Evolutionary conservation across 2,113 vertebrate species (phyloP), one percentile per base, ranked within the genome.

Genomic region (Naja naja): DNA sequence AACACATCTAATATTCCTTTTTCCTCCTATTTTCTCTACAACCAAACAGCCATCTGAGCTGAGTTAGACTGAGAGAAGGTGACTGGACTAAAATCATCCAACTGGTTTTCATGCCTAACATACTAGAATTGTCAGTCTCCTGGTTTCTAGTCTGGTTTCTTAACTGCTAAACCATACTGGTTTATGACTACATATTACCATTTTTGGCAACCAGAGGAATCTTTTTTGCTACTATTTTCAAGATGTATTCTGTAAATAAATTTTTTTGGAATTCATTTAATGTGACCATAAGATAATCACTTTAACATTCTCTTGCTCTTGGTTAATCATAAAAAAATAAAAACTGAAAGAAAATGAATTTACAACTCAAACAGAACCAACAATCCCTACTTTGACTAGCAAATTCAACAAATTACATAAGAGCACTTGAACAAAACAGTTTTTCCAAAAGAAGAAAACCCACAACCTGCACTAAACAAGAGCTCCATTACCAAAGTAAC

Each of bases 171-270:
- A 58, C 56, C 56, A 58, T 25, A 58, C 56, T 58, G 56, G 8
- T 23, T 58, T 58, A 16, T 25, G 88, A 12, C 1, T 90, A 85
- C 60, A 91, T 56, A 55, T 7, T 89, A 91, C 94, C 30, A 6
- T 91, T 27, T 87, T 3, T 86, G 94, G 74, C 56, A 89, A 89
- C 27, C 56, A 0, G 58, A 53, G 43, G 10, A 56, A 89, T 39
- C 12, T 56, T 69, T 64, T 85, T 93, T 64, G 12, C 9, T 93
- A 87, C 43, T 93, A 2, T 92, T 94, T 94, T 85, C 27, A 89
- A 87, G 27, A 88, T 10, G 64, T 93, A 45, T 74, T 20, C 30
- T 94, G 91, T 94, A 85, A 96, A 47, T 49, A 45, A 45, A 87
- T 10, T 88, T 53, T 34, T 22, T 4, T 22, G 49, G 53, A 85